A percentile compares a stretch with the other conserved stretches of the same genome.
Evolutionary conservation across 2,888 invertebrate genomes (phyloP).

Genomic region (Trissonchulus sp.): DNA sequence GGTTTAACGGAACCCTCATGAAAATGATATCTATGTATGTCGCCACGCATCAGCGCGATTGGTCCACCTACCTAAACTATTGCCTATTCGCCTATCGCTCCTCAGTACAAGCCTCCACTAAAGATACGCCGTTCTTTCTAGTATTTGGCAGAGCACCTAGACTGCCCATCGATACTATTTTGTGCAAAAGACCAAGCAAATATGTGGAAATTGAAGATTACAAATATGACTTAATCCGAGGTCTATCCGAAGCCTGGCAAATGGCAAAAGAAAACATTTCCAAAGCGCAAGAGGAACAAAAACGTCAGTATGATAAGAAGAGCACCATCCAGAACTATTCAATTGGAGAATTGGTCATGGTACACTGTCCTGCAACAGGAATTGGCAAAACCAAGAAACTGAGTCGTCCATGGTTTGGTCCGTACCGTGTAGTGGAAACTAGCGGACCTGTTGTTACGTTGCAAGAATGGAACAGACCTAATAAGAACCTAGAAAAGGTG

Average conservation of each 20-base stretch:
- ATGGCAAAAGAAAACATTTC: too few species aligned
- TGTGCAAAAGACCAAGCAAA: too few species aligned
- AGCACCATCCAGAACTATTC: too few species aligned
- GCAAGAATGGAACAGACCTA: neutral
- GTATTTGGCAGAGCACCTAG: too few species aligned
- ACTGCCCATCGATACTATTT: too few species aligned
- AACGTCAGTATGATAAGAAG: too few species aligned
- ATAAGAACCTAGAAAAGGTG: neutral
- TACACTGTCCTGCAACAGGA: neutral
- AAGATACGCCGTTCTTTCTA: too few species aligned
- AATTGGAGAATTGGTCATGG: too few species aligned
- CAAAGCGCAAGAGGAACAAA: constrained; percentile 4
- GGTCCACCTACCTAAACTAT: constrained; percentile 36
- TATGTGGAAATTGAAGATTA: neutral
- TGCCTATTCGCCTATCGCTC: constrained; percentile 38
- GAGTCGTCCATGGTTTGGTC: neutral
- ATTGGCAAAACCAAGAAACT: neutral
- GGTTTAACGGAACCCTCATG: constrained; percentile 38
- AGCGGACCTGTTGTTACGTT: neutral
- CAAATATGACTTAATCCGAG: neutral
- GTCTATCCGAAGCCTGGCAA: too few species aligned
- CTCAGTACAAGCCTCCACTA: constrained; percentile 33
- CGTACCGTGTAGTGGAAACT: neutral
- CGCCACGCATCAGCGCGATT: constrained; percentile 32
- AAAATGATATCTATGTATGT: constrained; percentile 39